Base-by-base conservation (phyloP, 2,797 vertebrate genomes). In the Amblyopsis hoosieri region DNA sequence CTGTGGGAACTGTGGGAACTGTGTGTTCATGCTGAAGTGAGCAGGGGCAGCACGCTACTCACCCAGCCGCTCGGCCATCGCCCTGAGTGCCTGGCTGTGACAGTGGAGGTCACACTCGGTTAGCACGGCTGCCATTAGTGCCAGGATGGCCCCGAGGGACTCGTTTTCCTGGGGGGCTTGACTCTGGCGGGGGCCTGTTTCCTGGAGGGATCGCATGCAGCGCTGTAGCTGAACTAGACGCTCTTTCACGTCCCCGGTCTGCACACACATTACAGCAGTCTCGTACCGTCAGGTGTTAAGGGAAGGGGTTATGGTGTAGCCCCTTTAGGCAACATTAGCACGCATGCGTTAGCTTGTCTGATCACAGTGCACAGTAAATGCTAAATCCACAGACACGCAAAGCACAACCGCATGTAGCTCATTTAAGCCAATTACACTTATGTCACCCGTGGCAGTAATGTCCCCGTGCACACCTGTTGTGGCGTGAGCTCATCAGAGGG, bases 61-160 rank as follows among this genome's bases (percentile, higher is more conserved):
- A 93, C 93, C 90, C 45, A 93, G 88, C 64, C 82, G 85, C 67
- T 89, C 89, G 67, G 92, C 90, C 92, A 94, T 92, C 1, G 80
- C 86, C 69, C 82, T 86, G n/a, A 94, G 91, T 37, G 89, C 83
- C 76, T 90, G 91, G 64, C 89, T 93, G 81, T 93, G 91, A 85
- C 92, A 93, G 82, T 90, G 92, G 72, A 94, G 92, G 85, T 94
- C 90, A 90, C 93, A 94, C 85, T 94, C 92, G 52, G 91, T 93
- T 82, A 94, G 79, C 75, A 94, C 91, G 15, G 92, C 91, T 54
- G 91, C 91, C 91, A 93, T 91, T 45, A 94, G 85, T 61, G 93
- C 90, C 86, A 94, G 80, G 71, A 93, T 91, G 72, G 87, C 88
- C 77, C 89, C 86, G 7, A 94, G 85, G 58, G 91, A 90, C 71